phyloP scores from a whole-genome alignment of 2,113 vertebrate genomes.

The Neoarius graeffei region DNA sequence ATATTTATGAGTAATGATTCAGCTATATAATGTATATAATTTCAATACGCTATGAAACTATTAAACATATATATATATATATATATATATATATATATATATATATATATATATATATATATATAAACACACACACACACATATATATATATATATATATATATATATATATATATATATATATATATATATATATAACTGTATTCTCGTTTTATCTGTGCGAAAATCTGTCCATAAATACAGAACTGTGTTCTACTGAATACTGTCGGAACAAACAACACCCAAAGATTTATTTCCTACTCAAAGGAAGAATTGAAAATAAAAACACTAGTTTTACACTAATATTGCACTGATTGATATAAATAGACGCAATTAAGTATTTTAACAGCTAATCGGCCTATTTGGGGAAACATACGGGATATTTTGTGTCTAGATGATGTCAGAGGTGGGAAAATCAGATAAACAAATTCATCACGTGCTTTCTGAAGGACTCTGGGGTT shows the following conservation, averaged over 20 bases:
- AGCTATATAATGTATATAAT: neutral
- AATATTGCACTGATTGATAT: neutral
- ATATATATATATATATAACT: neutral
- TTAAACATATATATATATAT: no score
- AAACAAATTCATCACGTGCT: neutral
- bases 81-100: no score
- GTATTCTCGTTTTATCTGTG: neutral
- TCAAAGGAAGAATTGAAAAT: neutral
- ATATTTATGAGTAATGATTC: neutral
- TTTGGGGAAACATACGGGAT: neutral
- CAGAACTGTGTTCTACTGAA: neutral
- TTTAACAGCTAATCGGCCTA: neutral
- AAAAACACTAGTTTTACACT: neutral
- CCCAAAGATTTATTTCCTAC: neutral
- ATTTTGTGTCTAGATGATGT: neutral
- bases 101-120: no score
- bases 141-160: no score
- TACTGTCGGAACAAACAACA: neutral
- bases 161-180: no score
- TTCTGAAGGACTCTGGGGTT: neutral
- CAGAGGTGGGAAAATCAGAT: neutral
- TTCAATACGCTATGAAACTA: neutral
- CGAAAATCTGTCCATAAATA: neutral
- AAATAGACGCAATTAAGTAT: neutral
- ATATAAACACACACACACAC: no score